These are phyloP conservation scores for Drymonia ruficornis DNA, from an alignment of 2,888 invertebrate genomes.

Conservation along the genomic window DNA sequence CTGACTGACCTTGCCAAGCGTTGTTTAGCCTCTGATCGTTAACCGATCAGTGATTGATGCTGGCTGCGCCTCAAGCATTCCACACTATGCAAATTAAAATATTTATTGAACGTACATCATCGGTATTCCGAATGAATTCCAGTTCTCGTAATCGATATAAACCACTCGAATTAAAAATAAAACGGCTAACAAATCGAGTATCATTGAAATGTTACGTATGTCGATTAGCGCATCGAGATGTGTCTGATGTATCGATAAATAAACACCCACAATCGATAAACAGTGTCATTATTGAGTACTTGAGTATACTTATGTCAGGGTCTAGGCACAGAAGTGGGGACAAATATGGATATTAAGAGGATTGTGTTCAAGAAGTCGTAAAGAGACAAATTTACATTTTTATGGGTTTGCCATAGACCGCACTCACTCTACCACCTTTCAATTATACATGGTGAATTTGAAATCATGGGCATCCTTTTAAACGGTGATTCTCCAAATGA, in stretches of 20 bases:
- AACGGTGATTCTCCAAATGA: no score
- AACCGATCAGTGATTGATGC: no score
- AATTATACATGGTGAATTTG: no score
- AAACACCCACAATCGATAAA: constrained; percentile 32
- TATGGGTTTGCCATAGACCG: no score
- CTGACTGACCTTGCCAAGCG: no score
- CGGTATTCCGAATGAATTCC: background rate
- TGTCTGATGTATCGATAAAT: constrained; percentile 25
- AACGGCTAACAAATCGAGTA: constrained; percentile 17
- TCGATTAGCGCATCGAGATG: constrained; percentile 15
- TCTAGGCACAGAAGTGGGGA: background rate
- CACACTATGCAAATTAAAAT: background rate
- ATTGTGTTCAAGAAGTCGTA: no score
- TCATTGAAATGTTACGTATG: constrained; percentile 19
- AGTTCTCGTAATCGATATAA: background rate
- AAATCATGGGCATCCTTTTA: no score
- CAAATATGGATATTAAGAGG: no score
- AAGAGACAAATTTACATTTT: no score
- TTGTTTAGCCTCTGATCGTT: no score
- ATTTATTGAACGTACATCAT: background rate
- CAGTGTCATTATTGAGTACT: constrained; percentile 32
- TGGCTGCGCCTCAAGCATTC: no score
- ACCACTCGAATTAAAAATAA: constrained; percentile 13
- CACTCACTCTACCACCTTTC: no score
- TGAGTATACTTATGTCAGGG: background rate